Percentiles rank a stretch among this genome's conserved stretches.
phyloP scores from a whole-genome alignment of 2,113 vertebrate genomes.

The Embiotoca jacksoni region DNA sequence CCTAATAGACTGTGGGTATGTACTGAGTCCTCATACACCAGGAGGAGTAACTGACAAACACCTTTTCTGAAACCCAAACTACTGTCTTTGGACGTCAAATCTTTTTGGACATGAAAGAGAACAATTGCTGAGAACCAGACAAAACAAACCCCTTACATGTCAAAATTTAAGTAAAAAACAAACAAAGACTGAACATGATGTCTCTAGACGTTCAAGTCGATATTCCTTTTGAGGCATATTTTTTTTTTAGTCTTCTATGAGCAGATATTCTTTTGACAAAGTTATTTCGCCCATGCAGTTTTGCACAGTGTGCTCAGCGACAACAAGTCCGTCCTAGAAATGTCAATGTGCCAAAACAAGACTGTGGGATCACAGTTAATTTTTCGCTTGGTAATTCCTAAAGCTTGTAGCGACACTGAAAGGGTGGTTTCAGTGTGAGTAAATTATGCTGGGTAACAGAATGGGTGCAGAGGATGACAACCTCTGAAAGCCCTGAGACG shows the following conservation, averaged over 20 bases:
- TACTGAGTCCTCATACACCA: conserved; percentile 2
- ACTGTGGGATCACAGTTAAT: conserved; percentile 30
- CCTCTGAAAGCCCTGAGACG: conserved; percentile 13
- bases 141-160: conserved; percentile 40
- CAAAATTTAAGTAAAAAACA: conserved; percentile 34
- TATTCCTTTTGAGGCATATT: conserved; percentile 21
- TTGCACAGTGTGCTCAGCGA: conserved; percentile 32
- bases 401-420: conserved; percentile 45
- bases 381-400: conserved; percentile 57
- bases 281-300: conserved; percentile 3
- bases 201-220: conserved; percentile 20
- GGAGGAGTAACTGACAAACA: conserved; percentile 21
- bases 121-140: conserved; percentile 22
- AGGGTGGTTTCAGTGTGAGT: conserved; percentile 38
- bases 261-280: conserved; percentile 31
- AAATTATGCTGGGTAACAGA: conserved; percentile 58
- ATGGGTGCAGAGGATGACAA: conserved; percentile 36
- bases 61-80: conserved; percentile 20
- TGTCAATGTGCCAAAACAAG: conserved; percentile 56
- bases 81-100: conserved; percentile 29
- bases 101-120: conserved; percentile 20
- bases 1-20: conserved; percentile 6
- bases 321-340: conserved; percentile 68
- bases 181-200: conserved; percentile 30
- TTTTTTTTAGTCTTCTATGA: not conserved